Base-by-base conservation (phyloP, 2,888 invertebrate genomes). In the Anaspis maculata region DNA sequence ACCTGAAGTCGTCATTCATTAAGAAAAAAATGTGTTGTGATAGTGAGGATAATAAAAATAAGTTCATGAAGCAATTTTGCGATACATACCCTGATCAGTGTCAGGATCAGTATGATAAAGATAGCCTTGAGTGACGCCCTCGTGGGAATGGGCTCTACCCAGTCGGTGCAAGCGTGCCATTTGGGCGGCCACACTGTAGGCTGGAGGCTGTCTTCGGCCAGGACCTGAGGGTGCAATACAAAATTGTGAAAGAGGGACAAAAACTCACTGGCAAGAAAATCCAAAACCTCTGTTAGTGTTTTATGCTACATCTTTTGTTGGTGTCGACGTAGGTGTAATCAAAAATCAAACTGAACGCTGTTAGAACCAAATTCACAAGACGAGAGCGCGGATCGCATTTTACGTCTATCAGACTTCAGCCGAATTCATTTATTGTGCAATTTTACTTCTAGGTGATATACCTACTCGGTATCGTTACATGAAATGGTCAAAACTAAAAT, bases 181-280 rank as follows among this genome's bases (percentile, higher is more conserved):
- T 61, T 88, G 87, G 32, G 88, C 85, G 30, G 88, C 88, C 46
- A 87, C 77, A 57, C 81, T 83, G 71, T 89, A 89, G 31, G 85
- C 81, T 23, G 86, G 86, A 34, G 83, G 85, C 56, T 83, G 83
- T 59, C 83, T 74, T 39, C 66, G 58, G 34, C 61, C 61, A 25
- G 58, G 56, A 49, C 62, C 64, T 64, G 51, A 31, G 25, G n/a
- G n/a, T n/a, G n/a, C n/a, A n/a, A n/a, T n/a, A n/a, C n/a, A n/a
- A n/a, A n/a, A n/a, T n/a, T n/a, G n/a, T n/a, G n/a, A n/a, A n/a
- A n/a, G n/a, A n/a, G n/a, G n/a, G n/a, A n/a, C 19, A 19, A 19
- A 19, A 19, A 19, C 9, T 9, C 5, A 19, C 9, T 9, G 5
- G 19, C 5, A 19, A 19, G 9, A 19, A 19, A 5, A 19, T 9